Evolutionary conservation across 2,797 vertebrate species (phyloP).

Genomic region (Channa striata): DNA sequence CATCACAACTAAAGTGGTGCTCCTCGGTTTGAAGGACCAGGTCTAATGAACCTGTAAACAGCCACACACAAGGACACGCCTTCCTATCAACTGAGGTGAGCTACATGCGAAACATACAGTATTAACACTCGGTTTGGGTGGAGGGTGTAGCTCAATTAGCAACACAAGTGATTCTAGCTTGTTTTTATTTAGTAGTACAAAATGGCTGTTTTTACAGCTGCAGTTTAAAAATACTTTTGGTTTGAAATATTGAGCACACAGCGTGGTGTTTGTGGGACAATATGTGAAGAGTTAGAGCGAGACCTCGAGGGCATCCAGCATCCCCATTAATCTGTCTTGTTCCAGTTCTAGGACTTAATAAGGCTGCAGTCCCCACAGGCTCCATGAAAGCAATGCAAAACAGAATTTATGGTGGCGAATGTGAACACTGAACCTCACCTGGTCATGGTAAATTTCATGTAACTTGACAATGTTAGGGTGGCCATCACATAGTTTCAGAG

Average conservation of each 20-base stretch:
- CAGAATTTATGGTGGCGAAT: constrained; percentile 17
- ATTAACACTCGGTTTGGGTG: constrained; percentile 39
- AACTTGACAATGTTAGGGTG: constrained; percentile 98
- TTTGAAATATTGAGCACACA: constrained; percentile 44
- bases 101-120: constrained; percentile 44
- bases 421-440: constrained; percentile 82
- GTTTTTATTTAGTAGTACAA: constrained; percentile 42
- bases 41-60: constrained; percentile 76
- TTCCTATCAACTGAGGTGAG: constrained; percentile 39
- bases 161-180: constrained; percentile 47
- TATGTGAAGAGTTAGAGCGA: constrained; percentile 37
- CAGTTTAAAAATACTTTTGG: constrained; percentile 55
- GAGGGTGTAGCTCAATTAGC: constrained; percentile 56
- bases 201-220: constrained; percentile 58
- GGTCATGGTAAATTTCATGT: constrained; percentile 96
- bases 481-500: constrained; percentile 95
- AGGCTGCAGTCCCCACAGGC: constrained; percentile 53
- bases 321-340: constrained; percentile 71
- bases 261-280: constrained; percentile 58
- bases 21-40: constrained; percentile 63
- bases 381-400: constrained; percentile 25
- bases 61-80: constrained; percentile 59
- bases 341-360: constrained; percentile 75
- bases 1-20: constrained; percentile 80
- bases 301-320: constrained; percentile 49